Evolutionary conservation across 1,140 invertebrate genomes (phyloP).

Genomic region (Aphis craccivora): DNA sequence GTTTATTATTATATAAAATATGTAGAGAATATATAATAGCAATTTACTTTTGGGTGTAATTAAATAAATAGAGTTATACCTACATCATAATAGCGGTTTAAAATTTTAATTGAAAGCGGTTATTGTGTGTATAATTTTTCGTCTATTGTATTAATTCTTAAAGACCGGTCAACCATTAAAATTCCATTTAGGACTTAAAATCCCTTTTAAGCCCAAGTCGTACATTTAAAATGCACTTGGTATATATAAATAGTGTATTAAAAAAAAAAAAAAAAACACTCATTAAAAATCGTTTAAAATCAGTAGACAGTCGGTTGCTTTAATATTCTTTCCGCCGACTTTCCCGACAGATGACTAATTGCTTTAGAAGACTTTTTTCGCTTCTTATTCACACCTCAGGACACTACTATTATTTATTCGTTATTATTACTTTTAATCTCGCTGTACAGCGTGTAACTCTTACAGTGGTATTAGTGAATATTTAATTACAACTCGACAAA

Average conservation of each 20-base stretch:
- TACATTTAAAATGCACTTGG: conserved; percentile 32
- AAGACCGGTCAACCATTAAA: conserved; percentile 32
- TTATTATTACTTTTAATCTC: conserved; percentile 9
- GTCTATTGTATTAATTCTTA: conserved; percentile 39
- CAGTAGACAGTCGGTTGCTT: conserved; percentile 6
- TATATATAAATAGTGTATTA: not conserved
- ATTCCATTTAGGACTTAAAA: conserved; percentile 34
- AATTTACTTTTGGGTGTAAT: not conserved
- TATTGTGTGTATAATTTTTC: conserved; percentile 5
- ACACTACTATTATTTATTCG: conserved; percentile 29
- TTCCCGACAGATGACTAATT: conserved; percentile 44
- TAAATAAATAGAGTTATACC: not conserved
- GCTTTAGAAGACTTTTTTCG: conserved; percentile 25
- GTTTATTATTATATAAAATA: not conserved
- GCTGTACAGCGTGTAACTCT: not conserved
- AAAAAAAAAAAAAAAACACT: conserved; percentile 31
- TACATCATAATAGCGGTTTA: not conserved
- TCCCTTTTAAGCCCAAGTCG: not conserved
- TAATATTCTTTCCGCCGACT: conserved; percentile 35
- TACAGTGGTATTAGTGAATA: not conserved
- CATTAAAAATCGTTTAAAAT: conserved; percentile 54
- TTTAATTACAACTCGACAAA: conserved; percentile 7
- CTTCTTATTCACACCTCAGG: not conserved
- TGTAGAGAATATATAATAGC: not conserved
- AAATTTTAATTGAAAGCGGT: not conserved